Base-by-base conservation (phyloP, 2,797 vertebrate species). In the Cacajao melanocephalus region DNA sequence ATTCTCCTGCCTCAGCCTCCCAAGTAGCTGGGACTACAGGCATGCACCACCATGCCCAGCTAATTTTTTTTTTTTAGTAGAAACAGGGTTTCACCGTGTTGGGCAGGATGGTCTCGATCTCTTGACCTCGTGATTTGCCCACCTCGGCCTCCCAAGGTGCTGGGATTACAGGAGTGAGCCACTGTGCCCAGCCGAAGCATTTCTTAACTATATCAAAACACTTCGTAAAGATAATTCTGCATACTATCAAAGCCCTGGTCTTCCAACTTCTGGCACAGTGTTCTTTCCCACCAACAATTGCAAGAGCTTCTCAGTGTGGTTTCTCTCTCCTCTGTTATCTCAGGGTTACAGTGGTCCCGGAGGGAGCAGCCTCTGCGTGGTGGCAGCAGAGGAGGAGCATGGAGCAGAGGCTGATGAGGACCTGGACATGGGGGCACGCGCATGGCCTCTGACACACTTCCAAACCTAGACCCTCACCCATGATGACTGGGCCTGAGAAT, bases 401-500 rank as follows among this genome's bases (percentile, higher is more conserved):
- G 5, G n/a, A 20, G 24, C 55, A 46, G 39, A 70, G 58, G 58
- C 28, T 13, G 20, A 17, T 17, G 13, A 44, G 75, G 55, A 36
- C n/a, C 85, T 24, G 46, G 19, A 8, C 33, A 14, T 0, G 36
- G 22, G 33, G 52, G 36, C 72, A 78, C 2, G 36, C 5, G 5
- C 58, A 44, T 24, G 7, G 3, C 11, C 57, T 78, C 75, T 79
- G 58, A 55, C n/a, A 12, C 0, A 7, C 14, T 24, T 44, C 33
- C 52, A 52, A 22, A 15, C 13, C 22, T 12, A 52, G 13, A 64
- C 10, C 50, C 39, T 73, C 12, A 0, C 11, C 30, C 28, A 0
- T 20, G 0, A 58, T 1, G 61, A 3, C n/a, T 4, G 19, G 33
- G 52, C 8, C 22, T 0, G 14, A n/a, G 88, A 50, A 30, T 0